Evolutionary conservation across 2,888 invertebrate genomes (phyloP).

Genomic region (Panopea generosa): DNA sequence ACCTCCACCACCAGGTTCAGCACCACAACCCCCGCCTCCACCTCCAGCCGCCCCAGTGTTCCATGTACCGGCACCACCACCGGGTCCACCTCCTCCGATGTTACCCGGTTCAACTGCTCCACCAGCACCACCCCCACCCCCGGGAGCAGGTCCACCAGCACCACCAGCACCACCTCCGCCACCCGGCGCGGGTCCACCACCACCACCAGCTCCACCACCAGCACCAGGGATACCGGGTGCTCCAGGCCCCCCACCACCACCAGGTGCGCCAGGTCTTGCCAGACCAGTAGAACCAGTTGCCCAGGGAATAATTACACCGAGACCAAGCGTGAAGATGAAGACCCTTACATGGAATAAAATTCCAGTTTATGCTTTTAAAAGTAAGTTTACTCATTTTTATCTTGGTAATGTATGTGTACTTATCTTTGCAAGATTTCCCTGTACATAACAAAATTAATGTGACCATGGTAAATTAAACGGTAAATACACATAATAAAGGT

Average conservation of each 20-base stretch:
- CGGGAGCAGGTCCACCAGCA: conserved; percentile 54
- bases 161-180: conserved; percentile 58
- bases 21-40: too few species aligned
- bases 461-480: too few species aligned
- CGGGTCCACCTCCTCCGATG: conserved; percentile 54
- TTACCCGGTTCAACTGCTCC: conserved; percentile 50
- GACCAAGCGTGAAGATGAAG: conserved; percentile 97
- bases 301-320: conserved; percentile 90
- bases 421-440: too few species aligned
- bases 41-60: conserved; percentile 19
- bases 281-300: conserved; percentile 48
- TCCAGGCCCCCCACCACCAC: conserved; percentile 19
- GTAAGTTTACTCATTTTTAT: conserved; percentile 68
- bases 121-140: conserved; percentile 58
- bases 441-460: too few species aligned
- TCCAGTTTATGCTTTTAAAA: conserved; percentile 86
- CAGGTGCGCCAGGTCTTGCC: conserved; percentile 43
- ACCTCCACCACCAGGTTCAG: conserved; percentile 23
- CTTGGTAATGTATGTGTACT: not conserved
- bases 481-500: too few species aligned
- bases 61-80: conserved; percentile 46
- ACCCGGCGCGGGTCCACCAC: conserved; percentile 55
- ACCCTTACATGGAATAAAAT: conserved; percentile 99
- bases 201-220: conserved; percentile 36
- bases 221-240: conserved; percentile 24